phyloP scores from a whole-genome alignment of 2,113 vertebrate genomes.

The Pelodiscus sinensis region DNA sequence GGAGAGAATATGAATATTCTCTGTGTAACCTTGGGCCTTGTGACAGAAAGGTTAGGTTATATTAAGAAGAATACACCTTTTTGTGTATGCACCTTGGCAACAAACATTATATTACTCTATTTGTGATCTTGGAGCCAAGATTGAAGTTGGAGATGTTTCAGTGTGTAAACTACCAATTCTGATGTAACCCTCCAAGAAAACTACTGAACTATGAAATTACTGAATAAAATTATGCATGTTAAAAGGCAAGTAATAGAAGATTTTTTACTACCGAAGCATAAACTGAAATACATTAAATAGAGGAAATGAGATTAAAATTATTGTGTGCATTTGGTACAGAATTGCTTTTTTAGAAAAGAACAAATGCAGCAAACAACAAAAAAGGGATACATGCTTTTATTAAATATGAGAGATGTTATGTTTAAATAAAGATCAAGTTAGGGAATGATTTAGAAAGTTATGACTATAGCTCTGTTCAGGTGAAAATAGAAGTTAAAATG shows the following conservation, averaged over 20 bases:
- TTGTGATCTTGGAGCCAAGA: neutral
- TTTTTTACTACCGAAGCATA: constrained; percentile 23
- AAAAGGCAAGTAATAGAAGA: neutral
- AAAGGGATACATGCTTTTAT: neutral
- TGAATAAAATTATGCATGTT: constrained; percentile 39
- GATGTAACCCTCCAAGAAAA: constrained; percentile 7
- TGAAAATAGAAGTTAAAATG: constrained; percentile 19
- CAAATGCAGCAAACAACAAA: neutral
- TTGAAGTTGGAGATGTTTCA: constrained; percentile 25
- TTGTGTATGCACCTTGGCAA: neutral
- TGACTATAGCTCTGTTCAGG: neutral
- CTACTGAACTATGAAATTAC: constrained; percentile 31
- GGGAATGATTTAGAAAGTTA: neutral
- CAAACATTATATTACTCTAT: neutral
- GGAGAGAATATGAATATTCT: neutral
- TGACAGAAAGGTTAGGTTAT: neutral
- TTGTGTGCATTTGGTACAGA: constrained; percentile 17
- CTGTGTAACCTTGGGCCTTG: neutral
- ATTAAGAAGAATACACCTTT: neutral
- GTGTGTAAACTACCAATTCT: constrained; percentile 3
- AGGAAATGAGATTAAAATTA: constrained; percentile 47
- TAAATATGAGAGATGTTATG: constrained; percentile 3
- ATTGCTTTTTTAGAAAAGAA: constrained; percentile 26
- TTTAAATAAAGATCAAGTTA: constrained; percentile 7
- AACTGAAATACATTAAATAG: constrained; percentile 25